Percentiles rank a stretch among this genome's conserved stretches.
Evolutionary conservation across 2,113 vertebrate genomes (phyloP).

Genomic region (Chlamydotis undulata): DNA sequence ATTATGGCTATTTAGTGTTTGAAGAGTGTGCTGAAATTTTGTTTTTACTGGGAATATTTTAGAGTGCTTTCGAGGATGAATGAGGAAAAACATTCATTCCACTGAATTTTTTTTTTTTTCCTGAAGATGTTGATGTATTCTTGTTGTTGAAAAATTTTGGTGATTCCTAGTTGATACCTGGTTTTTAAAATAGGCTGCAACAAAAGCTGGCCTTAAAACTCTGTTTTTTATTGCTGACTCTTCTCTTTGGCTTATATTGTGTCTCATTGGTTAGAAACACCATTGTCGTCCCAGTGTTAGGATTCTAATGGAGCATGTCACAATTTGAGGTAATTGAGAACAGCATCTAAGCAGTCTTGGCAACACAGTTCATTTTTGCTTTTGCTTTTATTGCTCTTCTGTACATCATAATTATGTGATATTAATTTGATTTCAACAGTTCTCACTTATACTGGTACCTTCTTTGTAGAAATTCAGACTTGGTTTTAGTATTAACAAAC

Average conservation of each 20-base stretch:
- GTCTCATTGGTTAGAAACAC: background rate
- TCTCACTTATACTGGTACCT: background rate
- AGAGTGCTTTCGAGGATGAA: background rate
- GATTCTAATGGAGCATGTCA: background rate
- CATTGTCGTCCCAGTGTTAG: background rate
- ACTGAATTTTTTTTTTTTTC: background rate
- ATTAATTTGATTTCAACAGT: background rate
- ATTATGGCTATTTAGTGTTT: background rate
- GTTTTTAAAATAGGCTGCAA: background rate
- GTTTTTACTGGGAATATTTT: background rate
- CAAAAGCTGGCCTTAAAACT: background rate
- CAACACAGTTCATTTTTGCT: background rate
- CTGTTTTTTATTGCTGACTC: background rate
- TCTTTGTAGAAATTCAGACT: background rate
- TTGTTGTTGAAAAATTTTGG: background rate
- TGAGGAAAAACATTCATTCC: background rate
- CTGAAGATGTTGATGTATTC: background rate
- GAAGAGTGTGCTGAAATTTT: background rate
- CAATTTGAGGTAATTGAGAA: background rate
- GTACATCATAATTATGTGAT: background rate
- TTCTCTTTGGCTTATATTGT: background rate
- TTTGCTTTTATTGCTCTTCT: background rate
- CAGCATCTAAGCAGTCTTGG: background rate
- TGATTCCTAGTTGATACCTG: background rate
- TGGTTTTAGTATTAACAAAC: background rate